phyloP scores from a whole-genome alignment of 1,140 invertebrate species.

The Drosophila prosaltans region DNA sequence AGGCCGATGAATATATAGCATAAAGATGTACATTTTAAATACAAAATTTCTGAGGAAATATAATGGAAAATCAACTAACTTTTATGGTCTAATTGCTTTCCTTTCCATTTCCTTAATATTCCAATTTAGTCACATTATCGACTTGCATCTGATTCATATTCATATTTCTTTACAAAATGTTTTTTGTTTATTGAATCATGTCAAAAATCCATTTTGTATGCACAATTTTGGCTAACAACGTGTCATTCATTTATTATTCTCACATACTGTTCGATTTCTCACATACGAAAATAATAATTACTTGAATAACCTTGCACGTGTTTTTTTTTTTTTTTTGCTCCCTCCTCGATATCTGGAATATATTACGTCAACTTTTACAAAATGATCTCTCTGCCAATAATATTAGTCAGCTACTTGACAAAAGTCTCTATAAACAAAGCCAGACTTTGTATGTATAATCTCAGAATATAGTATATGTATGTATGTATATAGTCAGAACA shows the following conservation, averaged over 20 bases:
- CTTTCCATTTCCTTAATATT: not conserved
- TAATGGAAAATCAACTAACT: too few species aligned
- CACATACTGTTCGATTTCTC: slow-evolving; percentile 48
- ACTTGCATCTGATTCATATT: not conserved
- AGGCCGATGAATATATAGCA: too few species aligned
- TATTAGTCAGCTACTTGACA: slow-evolving; percentile 71
- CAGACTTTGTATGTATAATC: slow-evolving; percentile 52
- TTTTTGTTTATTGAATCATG: slow-evolving; percentile 7
- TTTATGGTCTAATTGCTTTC: not conserved
- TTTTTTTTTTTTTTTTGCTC: not conserved
- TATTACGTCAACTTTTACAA: slow-evolving; percentile 40
- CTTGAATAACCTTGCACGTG: slow-evolving; percentile 30
- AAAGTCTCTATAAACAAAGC: slow-evolving; percentile 53
- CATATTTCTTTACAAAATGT: not conserved
- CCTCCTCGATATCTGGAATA: not conserved
- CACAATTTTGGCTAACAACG: slow-evolving; percentile 43
- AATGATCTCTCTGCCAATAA: slow-evolving; percentile 5
- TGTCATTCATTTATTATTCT: slow-evolving; percentile 57
- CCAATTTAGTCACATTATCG: not conserved
- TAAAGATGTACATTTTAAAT: too few species aligned
- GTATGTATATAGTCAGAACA: not conserved
- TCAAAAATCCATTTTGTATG: slow-evolving; percentile 37
- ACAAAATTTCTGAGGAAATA: too few species aligned
- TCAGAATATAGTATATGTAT: slow-evolving; percentile 6
- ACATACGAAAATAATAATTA: slow-evolving; percentile 45